Conservation (phyloP, 2,113 vertebrate genomes). For the Nesospiza acunhae region DNA sequence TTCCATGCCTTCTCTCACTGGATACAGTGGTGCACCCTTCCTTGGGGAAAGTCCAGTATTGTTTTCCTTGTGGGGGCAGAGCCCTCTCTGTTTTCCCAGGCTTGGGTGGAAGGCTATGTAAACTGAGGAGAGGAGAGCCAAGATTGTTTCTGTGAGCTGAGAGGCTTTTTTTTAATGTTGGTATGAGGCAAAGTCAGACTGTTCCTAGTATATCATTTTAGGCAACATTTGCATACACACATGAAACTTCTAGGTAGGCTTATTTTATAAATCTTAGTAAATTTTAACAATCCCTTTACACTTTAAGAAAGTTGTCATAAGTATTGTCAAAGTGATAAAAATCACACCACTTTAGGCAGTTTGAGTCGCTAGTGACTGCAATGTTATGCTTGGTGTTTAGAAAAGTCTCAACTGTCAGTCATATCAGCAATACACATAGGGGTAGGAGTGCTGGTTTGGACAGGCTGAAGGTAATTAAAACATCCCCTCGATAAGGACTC, state of each 20-base stretch:
- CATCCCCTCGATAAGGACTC: neutral
- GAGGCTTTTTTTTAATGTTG: neutral
- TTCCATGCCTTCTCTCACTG: neutral
- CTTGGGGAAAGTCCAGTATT: neutral
- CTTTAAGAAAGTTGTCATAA: neutral
- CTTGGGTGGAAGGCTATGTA: neutral
- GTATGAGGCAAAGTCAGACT: neutral
- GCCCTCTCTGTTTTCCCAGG: neutral
- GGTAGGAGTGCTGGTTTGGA: neutral
- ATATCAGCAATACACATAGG: neutral
- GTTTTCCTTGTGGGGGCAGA: neutral
- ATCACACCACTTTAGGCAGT: slow-evolving; percentile 16
- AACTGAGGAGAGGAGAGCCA: neutral
- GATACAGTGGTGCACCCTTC: neutral
- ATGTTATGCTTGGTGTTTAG: neutral
- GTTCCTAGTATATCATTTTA: neutral
- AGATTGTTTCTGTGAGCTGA: neutral
- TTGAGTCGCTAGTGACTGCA: neutral
- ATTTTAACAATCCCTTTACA: neutral
- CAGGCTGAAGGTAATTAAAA: slow-evolving; percentile 22
- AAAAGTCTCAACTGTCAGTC: slow-evolving; percentile 28
- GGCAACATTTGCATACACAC: neutral
- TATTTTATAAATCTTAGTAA: slow-evolving; percentile 9
- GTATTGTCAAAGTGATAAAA: slow-evolving; percentile 48
- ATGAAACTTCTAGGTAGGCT: neutral